These are phyloP conservation scores for Osmerus mordax DNA, from an alignment of 2,113 vertebrate species.

Conservation along the genomic window DNA sequence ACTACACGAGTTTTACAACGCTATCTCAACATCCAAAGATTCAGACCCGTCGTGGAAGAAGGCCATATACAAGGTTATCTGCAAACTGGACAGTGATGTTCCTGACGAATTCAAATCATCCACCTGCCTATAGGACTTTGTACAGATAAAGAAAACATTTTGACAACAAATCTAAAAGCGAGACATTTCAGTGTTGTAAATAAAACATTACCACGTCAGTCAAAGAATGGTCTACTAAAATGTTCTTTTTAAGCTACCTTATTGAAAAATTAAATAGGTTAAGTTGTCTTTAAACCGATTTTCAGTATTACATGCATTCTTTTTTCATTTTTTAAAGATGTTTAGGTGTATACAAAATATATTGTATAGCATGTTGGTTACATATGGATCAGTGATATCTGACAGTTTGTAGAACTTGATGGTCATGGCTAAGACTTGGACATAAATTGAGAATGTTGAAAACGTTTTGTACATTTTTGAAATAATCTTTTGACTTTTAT, in stretches of 20 bases:
- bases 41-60: slow-evolving; percentile 96
- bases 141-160: not conserved
- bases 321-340: too few relatives aligned
- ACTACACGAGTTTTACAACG: slow-evolving; percentile 89
- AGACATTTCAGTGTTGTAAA: not conserved
- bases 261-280: too few relatives aligned
- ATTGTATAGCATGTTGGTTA: too few relatives aligned
- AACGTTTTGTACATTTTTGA: slow-evolving; percentile 1
- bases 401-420: not conserved
- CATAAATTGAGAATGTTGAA: not conserved
- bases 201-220: not conserved
- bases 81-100: slow-evolving; percentile 92
- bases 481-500: not conserved
- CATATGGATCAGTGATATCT: too few relatives aligned
- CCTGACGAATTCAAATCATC: slow-evolving; percentile 88
- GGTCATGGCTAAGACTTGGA: not conserved
- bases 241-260: too few relatives aligned
- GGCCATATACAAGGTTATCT: slow-evolving; percentile 98
- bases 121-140: slow-evolving; percentile 68
- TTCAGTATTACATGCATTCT: too few relatives aligned
- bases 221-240: too few relatives aligned
- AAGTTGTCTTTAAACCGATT: too few relatives aligned
- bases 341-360: too few relatives aligned
- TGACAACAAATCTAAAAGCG: not conserved
- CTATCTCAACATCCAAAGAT: slow-evolving; percentile 84